Base-by-base conservation (phyloP, 2,888 invertebrate species). In the Amphipoea oculea region DNA sequence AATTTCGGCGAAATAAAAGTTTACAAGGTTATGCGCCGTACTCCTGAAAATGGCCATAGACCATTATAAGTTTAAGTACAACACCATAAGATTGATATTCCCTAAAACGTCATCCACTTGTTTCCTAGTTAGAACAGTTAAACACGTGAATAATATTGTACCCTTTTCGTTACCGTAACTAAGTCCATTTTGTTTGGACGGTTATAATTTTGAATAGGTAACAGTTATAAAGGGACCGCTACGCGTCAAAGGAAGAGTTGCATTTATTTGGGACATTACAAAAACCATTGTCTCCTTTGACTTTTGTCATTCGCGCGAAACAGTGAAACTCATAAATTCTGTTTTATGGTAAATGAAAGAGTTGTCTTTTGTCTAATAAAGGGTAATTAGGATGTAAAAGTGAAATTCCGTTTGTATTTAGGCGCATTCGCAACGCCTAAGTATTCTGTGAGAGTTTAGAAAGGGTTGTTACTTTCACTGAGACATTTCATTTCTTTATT, bases 351-450 rank as follows among this genome's bases (percentile, higher is more conserved):
- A 81, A 78, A 84, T 89, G 92, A 95, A 95, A 94, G 95, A 93
- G 93, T 93, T 89, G 20, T 86, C 84, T 83, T 89, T 92, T 92
- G 90, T 91, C 23, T 83, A 86, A 90, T 93, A 94, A 95, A 93
- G 94, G 92, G 95, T 96, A 95, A 96, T 96, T 96, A 96, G 92
- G 93, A 94, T 94, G 95, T 95, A 96, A 96, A 96, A 96, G 96
- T 96, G 96, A 96, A 96, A 96, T 95, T 89, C 88, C 87, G 81
- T 91, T 89, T 91, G 88, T 84, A 93, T 94, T 92, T 86, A 91
- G 66, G 78, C 78, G 76, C 89, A 94, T 95, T 96, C 85, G 96
- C 90, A 89, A 96, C 94, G 96, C 92, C 89, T 90, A 91, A 29
- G 29, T 94, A 94, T 91, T 29, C 29, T 82, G 76, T 79, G 78